A percentile compares a stretch with the other conserved stretches of the same genome.
Evolutionary conservation across 1,140 invertebrate species (phyloP).

Genomic region (Caenorhabditis remanei): DNA sequence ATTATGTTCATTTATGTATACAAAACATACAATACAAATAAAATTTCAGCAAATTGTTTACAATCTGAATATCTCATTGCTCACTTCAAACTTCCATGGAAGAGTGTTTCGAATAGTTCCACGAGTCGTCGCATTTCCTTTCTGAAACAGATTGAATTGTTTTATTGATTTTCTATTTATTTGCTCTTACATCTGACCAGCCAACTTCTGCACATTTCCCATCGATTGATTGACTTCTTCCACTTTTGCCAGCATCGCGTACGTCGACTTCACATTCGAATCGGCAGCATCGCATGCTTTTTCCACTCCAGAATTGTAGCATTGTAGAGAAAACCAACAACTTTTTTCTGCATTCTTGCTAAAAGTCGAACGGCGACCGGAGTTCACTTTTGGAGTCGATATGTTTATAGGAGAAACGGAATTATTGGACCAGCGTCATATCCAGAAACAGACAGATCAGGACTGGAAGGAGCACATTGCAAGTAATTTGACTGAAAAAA

Average conservation of each 20-base stretch:
- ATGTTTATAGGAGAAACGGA: too few relatives aligned
- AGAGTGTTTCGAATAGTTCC: slow-evolving; percentile 64
- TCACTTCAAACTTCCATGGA: slow-evolving; percentile 50
- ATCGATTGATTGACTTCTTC: slow-evolving; percentile 63
- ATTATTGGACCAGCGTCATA: too few relatives aligned
- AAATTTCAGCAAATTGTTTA: not conserved
- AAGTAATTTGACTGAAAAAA: too few relatives aligned
- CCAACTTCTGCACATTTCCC: slow-evolving; percentile 53
- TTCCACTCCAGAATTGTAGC: slow-evolving; percentile 63
- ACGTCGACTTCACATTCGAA: slow-evolving; percentile 63
- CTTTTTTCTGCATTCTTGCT: too few relatives aligned
- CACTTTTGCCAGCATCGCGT: slow-evolving; percentile 66
- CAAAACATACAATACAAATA: not conserved
- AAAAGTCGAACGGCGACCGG: too few relatives aligned
- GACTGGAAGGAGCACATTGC: too few relatives aligned
- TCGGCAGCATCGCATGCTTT: slow-evolving; percentile 64
- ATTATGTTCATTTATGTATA: too few relatives aligned
- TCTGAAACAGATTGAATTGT: slow-evolving; percentile 44
- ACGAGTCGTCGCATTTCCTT: slow-evolving; percentile 63
- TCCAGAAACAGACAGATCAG: too few relatives aligned
- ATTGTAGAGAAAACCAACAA: too few relatives aligned
- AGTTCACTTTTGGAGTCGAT: too few relatives aligned
- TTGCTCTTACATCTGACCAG: slow-evolving; percentile 58
- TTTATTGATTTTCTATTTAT: not conserved
- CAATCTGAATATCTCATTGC: not conserved